A percentile compares a stretch with the other conserved stretches of the same genome.
These are phyloP conservation scores for Riparia riparia DNA, from an alignment of 2,113 vertebrate species.

Conservation along the genomic window DNA sequence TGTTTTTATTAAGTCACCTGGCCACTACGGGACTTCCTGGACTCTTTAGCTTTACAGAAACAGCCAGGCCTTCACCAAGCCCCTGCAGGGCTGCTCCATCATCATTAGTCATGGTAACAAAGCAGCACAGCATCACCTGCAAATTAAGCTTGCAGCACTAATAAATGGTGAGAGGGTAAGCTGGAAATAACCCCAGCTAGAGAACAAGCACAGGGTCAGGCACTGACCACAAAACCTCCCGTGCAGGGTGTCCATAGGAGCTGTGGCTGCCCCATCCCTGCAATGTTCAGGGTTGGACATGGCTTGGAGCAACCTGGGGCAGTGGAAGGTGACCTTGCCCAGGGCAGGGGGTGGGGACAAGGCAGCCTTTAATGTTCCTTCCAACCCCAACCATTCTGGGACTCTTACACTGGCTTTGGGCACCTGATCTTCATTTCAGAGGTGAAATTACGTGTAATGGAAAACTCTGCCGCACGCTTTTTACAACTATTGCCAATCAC, in stretches of 20 bases:
- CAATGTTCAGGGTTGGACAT: accelerated
- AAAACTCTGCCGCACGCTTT: neutral
- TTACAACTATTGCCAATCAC: neutral
- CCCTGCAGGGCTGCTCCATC: neutral
- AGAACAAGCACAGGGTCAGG: neutral
- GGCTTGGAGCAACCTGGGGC: neutral
- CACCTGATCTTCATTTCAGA: neutral
- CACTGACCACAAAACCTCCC: too few species aligned
- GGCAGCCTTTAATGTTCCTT: neutral
- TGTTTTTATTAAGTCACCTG: neutral
- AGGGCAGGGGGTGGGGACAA: neutral
- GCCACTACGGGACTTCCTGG: neutral
- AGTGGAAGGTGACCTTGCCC: neutral
- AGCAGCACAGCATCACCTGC: neutral
- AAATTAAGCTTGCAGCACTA: neutral
- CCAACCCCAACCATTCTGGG: neutral
- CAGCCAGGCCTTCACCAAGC: neutral
- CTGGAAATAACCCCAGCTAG: neutral
- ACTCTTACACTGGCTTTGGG: neutral
- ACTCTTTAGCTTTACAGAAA: neutral
- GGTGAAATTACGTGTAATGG: accelerated
- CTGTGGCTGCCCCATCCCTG: neutral
- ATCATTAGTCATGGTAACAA: neutral
- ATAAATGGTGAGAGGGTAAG: neutral
- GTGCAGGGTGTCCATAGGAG: neutral